phyloP scores from a whole-genome alignment of 2,888 invertebrate genomes.

The Agrochola circellaris region DNA sequence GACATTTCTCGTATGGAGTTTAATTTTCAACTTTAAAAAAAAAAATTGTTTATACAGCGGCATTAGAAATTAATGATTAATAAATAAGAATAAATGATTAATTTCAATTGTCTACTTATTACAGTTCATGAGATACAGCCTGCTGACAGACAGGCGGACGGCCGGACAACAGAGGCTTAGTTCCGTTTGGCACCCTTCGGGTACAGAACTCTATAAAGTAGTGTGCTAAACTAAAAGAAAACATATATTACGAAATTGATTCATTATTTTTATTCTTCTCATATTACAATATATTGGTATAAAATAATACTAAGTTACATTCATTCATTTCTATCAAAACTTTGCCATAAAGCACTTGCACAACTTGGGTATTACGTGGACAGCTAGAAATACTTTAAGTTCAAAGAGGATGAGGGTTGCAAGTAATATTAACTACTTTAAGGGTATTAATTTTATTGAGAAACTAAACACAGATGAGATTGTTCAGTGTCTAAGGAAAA shows the following conservation, averaged over 20 bases:
- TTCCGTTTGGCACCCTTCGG: too few relatives aligned
- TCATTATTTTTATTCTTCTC: conserved; percentile 66
- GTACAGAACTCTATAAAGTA: not conserved
- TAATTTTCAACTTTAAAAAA: too few relatives aligned
- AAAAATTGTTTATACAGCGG: too few relatives aligned
- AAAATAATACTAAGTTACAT: conserved; percentile 69
- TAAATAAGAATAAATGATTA: too few relatives aligned
- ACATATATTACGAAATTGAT: conserved; percentile 55
- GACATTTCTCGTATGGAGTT: too few relatives aligned
- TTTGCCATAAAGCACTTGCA: conserved; percentile 32
- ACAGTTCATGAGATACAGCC: too few relatives aligned
- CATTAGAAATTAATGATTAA: too few relatives aligned
- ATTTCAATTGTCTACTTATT: too few relatives aligned
- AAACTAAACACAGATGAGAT: conserved; percentile 37
- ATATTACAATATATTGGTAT: conserved; percentile 61
- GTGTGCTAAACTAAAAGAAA: not conserved
- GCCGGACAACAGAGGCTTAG: too few relatives aligned
- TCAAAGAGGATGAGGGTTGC: conserved; percentile 10
- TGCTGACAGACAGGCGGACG: too few relatives aligned
- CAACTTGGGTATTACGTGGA: conserved; percentile 2
- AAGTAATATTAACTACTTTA: conserved; percentile 4
- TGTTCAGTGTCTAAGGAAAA: conserved; percentile 45
- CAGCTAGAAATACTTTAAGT: conserved; percentile 40
- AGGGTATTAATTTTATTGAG: conserved; percentile 17
- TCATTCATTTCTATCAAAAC: conserved; percentile 56